Percentiles rank a stretch among this genome's conserved stretches.
Evolutionary conservation across 2,888 invertebrate genomes (phyloP).

Genomic region (Leptinotarsa rubiginosa): DNA sequence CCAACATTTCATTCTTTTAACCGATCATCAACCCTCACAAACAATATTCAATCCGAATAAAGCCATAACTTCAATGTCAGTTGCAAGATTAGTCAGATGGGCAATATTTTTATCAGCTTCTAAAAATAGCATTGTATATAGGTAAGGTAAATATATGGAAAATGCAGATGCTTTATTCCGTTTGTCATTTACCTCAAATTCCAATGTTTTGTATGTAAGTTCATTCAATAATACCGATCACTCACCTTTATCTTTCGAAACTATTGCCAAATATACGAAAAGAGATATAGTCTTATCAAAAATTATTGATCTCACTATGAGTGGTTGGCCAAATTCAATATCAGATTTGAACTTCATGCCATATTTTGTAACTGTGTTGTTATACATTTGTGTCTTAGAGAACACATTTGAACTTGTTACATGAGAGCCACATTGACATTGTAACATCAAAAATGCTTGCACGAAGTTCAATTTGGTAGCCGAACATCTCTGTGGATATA

Average conservation of each 20-base stretch:
- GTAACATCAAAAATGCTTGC: slow-evolving; percentile 20
- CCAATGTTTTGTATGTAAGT: slow-evolving; percentile 17
- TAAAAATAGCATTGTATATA: slow-evolving; percentile 12
- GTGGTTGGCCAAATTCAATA: slow-evolving; percentile 24
- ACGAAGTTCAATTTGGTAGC: slow-evolving; percentile 32
- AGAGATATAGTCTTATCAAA: slow-evolving; percentile 20
- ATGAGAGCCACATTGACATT: slow-evolving; percentile 28
- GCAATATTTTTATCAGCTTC: slow-evolving; percentile 22
- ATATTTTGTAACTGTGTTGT: slow-evolving; percentile 27
- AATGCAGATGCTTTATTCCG: slow-evolving; percentile 36
- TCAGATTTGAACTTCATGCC: slow-evolving; percentile 13
- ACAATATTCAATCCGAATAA: slow-evolving; percentile 21
- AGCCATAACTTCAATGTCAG: slow-evolving; percentile 21
- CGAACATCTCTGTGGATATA: slow-evolving; percentile 22
- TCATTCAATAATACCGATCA: slow-evolving; percentile 16
- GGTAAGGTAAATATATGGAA: slow-evolving; percentile 5
- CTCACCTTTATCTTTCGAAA: slow-evolving; percentile 9
- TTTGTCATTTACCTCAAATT: slow-evolving; percentile 8
- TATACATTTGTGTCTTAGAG: slow-evolving; percentile 13
- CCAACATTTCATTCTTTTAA: slow-evolving; percentile 12
- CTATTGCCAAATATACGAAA: slow-evolving; percentile 21
- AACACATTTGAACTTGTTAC: slow-evolving; percentile 26
- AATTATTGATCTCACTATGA: slow-evolving; percentile 25
- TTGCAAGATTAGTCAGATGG: slow-evolving; percentile 16
- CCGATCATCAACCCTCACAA: slow-evolving; percentile 21